Base-by-base conservation (phyloP, 2,888 invertebrate species). In the Nomada ferruginata region DNA sequence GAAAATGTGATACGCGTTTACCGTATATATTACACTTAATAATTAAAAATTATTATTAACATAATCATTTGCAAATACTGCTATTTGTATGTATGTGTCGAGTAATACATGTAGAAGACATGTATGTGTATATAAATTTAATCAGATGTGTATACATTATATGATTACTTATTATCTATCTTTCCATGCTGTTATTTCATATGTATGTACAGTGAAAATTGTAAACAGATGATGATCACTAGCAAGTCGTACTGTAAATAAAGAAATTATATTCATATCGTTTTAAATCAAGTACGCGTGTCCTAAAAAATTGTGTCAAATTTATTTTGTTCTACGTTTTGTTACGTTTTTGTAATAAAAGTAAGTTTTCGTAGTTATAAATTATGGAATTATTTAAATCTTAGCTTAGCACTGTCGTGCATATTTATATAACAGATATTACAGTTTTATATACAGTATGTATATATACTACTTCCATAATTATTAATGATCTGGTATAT, bases 171-270 rank as follows among this genome's bases (percentile, higher is more conserved):
- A 65, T 26, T 68, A 63, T 79, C 47, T 20, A 42, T 63, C 50
- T 47, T 20, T 57, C 15, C 3, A 2, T 52, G 23, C 26, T 44
- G 44, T 78, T 78, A 64, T 59, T 23, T 68, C 42, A 20, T n/a
- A 72, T 71, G 74, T n/a, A 72, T 71, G 74, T 83, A 73, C 50
- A 83, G 78, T 73, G 15, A 61, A 73, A 50, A 64, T 7, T 82
- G 71, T 73, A 76, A 23, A 63, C 79, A 79, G 59, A 11, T 15
- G 47, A 47, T 47, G 47, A 47, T 47, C 15, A 61, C 50, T 53
- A 18, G 11, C 47, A 80, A 59, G n/a, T 82, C 71, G 52, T 75
- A 44, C 73, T 73, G 65, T 76, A 84, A 83, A 83, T 83, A 79
- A 83, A 78, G 53, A 59, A 74, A 69, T 42, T 82, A 63, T 47